Evolutionary conservation across 2,888 invertebrate genomes (phyloP), one percentile per base, ranked within the genome.

Genomic region (Selenia dentaria): DNA sequence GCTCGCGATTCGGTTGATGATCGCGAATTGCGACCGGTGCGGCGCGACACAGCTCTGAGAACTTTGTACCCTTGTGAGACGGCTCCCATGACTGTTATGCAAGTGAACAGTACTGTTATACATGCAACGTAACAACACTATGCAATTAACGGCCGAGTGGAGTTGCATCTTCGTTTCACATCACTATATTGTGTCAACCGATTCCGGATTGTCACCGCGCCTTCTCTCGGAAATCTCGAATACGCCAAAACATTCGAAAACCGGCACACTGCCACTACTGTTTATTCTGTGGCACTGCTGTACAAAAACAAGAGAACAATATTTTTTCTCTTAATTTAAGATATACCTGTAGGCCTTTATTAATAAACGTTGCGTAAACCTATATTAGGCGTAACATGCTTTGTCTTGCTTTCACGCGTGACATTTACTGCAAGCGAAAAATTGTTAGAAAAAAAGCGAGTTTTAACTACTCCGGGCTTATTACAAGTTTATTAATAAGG

Each of bases 21-120:
- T 71, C 65, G 71, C 69, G 43, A 56, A 69, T 71, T 64, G 71
- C 69, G 43, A 56, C 56, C 54, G 50, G 47, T 56, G 61, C 11
- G 60, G 26, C 41, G 47, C 36, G 41, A 48, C 41, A 25, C 67
- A 61, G 47, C 67, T 70, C 68, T 81, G 83, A 74, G 83, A 85
- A 82, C 82, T 67, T 64, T 64, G 68, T 70, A 64, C 69, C 67
- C 74, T 69, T 70, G 71, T 78, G 77, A 69, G 72, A 74, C 75
- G 64, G 64, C 77, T 83, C 84, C 74, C 85, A 84, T 83, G 79
- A 78, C 65, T 69, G 74, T 83, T 82, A 83, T 79, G 70, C 76
- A 82, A 84, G 69, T 67, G 66, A 64, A 74, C 72, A 62, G 72
- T 81, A 83, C 86, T 79, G 85, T 85, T 86, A 80, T 68, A 74